These are phyloP conservation scores for Cephus sareptanus DNA, from an alignment of 2,888 invertebrate genomes.

Conservation along the genomic window DNA sequence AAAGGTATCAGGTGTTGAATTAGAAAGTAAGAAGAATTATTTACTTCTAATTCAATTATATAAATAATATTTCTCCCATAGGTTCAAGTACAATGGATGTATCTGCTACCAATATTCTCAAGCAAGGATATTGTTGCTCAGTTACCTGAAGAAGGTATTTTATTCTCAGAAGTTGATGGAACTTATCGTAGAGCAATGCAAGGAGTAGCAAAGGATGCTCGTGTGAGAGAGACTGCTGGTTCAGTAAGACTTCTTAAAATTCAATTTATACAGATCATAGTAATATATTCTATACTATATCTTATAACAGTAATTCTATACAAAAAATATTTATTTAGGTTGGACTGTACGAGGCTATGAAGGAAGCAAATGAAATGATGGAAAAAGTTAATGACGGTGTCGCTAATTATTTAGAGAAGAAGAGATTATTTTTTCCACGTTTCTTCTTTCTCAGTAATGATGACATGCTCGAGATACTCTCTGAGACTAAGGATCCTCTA, in stretches of 20 bases:
- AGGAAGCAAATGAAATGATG: constrained; percentile 75
- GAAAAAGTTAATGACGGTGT: constrained; percentile 88
- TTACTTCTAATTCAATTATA: not conserved
- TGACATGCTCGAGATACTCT: constrained; percentile 89
- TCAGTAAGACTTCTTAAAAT: constrained; percentile 50
- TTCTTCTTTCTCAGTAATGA: constrained; percentile 93
- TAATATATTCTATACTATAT: not conserved
- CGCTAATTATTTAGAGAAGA: constrained; percentile 85
- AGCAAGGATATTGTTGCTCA: constrained; percentile 88
- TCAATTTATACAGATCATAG: not conserved
- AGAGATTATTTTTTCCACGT: constrained; percentile 84
- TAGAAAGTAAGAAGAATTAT: not conserved
- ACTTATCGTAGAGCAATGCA: constrained; percentile 77
- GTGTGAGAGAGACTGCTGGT: constrained; percentile 76
- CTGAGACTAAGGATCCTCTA: constrained; percentile 87
- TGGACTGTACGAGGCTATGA: constrained; percentile 78
- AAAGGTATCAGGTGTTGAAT: constrained; percentile 63
- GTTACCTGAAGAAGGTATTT: constrained; percentile 85
- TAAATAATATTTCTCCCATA: constrained; percentile 20
- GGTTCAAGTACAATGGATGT: constrained; percentile 88
- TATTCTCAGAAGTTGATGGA: constrained; percentile 80
- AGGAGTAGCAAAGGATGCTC: constrained; percentile 72
- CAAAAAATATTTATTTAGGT: constrained; percentile 36
- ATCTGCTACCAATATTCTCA: constrained; percentile 87
- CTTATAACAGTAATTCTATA: not conserved